Base-by-base conservation (phyloP, 2,113 vertebrate species). In the Marmota flaviventris region DNA sequence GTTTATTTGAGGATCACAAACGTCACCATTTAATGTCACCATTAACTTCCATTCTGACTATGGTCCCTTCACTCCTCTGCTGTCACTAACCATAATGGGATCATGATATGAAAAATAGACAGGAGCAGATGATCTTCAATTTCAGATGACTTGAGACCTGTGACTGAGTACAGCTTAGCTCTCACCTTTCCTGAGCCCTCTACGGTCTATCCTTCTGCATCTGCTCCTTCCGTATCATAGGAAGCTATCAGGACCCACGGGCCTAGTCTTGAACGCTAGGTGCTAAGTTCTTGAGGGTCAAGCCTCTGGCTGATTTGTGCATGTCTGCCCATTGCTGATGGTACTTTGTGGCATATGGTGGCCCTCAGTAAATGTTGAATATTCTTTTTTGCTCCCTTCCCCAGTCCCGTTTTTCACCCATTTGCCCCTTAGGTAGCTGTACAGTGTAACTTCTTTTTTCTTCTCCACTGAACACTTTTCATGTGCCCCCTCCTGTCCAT, bases 31-130 rank as follows among this genome's bases (percentile, higher is more conserved):
- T 42, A 83, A 12, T 90, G 17, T 53, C 13, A 37, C 2, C 24
- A 29, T 61, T 73, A 25, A 27, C 69, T 63, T 86, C 18, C 48
- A 20, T 95, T 2, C 42, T n/a, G 8, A 67, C 32, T 61, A 3
- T 91, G 20, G 34, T 67, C 39, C 83, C 24, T 88, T 77, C 24
- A 63, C 76, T 81, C n/a, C 13, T 53, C 29, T 76, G 73, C 85
- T 61, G n/a, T 37, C 39, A 70, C 18, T 75, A 37, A 63, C 18
- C 12, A 70, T 81, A 91, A 61, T 77, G 65, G 63, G 48, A 73
- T 78, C 27, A 32, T 90, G 86, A 79, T 37, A 34, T 51, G 48
- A 87, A 83, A 83, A 53, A 53, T 65, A 86, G 87, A 89, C 85
- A 22, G 73, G 53, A 73, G 73, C 8, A 56, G 32, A 65, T 78